Conservation (phyloP, 1,140 invertebrate genomes). For the Archivesica marissinica region DNA sequence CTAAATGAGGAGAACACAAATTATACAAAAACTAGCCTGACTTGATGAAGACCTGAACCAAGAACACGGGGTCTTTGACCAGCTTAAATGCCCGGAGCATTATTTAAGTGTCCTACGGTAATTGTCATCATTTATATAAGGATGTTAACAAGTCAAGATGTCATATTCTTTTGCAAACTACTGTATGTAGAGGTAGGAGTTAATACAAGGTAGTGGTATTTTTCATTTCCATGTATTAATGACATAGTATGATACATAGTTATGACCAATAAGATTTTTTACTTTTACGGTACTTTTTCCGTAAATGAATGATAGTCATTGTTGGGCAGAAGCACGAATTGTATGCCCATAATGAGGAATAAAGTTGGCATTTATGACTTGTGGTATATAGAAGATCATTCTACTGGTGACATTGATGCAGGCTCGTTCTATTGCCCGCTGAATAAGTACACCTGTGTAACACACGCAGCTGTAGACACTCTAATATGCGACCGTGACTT, state of each 20-base stretch:
- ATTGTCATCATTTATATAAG: conserved; percentile 6
- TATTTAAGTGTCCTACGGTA: not conserved
- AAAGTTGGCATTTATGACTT: conserved; percentile 11
- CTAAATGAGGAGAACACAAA: not conserved
- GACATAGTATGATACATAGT: conserved; percentile 6
- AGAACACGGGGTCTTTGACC: conserved; percentile 19
- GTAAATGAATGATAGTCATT: conserved; percentile 18
- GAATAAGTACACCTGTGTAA: conserved; percentile 15
- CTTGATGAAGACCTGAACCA: too few relatives aligned
- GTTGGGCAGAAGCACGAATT: not conserved
- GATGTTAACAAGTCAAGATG: conserved; percentile 8
- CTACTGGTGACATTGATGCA: conserved; percentile 9
- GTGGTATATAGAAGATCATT: not conserved
- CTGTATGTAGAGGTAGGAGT: not conserved
- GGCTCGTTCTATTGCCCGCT: not conserved
- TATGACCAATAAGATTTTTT: conserved; percentile 29
- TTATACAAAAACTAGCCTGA: too few relatives aligned
- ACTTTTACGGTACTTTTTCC: not conserved
- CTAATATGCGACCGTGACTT: too few relatives aligned
- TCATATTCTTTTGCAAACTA: not conserved
- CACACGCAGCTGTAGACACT: not conserved
- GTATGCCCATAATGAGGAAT: conserved; percentile 14
- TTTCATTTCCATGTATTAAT: not conserved
- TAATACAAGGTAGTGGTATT: not conserved
- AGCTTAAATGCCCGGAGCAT: not conserved